Conservation (phyloP, 1,140 invertebrate species). For the Drosophila aff. region DNA sequence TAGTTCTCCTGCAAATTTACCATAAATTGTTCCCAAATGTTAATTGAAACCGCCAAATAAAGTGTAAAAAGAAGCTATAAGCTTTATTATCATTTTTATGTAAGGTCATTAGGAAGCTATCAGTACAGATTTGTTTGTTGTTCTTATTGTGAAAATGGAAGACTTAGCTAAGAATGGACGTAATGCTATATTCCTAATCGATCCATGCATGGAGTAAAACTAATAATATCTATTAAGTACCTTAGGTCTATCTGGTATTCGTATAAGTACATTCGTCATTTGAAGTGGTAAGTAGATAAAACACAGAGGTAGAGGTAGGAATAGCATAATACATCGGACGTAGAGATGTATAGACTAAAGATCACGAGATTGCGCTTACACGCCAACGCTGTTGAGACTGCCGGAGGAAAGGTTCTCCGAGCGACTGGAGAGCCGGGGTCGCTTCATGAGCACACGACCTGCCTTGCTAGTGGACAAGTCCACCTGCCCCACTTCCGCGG, state of each 20-base stretch:
- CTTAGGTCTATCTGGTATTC: slow-evolving; percentile 28
- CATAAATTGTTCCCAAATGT: too few relatives aligned
- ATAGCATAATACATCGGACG: slow-evolving; percentile 48
- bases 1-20: too few relatives aligned
- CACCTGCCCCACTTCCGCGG: slow-evolving; percentile 59
- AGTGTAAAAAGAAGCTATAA: slow-evolving; percentile 34
- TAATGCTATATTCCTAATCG: slow-evolving; percentile 30
- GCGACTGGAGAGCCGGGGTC: slow-evolving; percentile 70
- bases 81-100: slow-evolving; percentile 64
- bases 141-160: slow-evolving; percentile 66
- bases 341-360: slow-evolving; percentile 68
- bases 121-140: slow-evolving; percentile 68
- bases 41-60: background rate
- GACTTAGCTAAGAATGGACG: slow-evolving; percentile 64
- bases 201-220: slow-evolving; percentile 33
- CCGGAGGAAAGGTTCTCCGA: slow-evolving; percentile 78
- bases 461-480: slow-evolving; percentile 46
- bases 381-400: slow-evolving; percentile 78
- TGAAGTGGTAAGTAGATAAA: slow-evolving; percentile 55
- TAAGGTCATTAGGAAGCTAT: slow-evolving; percentile 67
- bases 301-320: slow-evolving; percentile 67
- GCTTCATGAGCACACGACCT: slow-evolving; percentile 64
- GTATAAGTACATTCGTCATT: slow-evolving; percentile 68
- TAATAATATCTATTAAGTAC: slow-evolving; percentile 69
- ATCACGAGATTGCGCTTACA: slow-evolving; percentile 72